Evolutionary conservation across 2,113 vertebrate genomes (phyloP).

Genomic region (Erythrocercus mccallii): DNA sequence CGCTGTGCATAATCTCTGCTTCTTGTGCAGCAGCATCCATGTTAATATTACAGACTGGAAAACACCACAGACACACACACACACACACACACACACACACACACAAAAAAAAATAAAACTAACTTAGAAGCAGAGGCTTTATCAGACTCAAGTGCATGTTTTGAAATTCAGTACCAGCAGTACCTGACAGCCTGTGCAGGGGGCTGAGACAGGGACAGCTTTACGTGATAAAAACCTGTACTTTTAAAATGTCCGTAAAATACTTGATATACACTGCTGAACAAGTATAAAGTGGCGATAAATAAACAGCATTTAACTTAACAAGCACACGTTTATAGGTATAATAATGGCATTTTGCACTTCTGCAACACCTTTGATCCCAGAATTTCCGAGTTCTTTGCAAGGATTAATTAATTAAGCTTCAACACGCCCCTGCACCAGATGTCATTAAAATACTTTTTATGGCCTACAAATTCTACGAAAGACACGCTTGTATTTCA

Average conservation of each 20-base stretch:
- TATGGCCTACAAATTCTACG: background rate
- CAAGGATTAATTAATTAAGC: slow-evolving; percentile 54
- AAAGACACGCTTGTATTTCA: slow-evolving; percentile 10
- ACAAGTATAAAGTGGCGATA: background rate
- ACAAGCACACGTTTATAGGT: slow-evolving; percentile 23
- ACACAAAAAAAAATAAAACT: background rate
- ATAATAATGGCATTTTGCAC: slow-evolving; percentile 42
- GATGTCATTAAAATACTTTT: slow-evolving; percentile 33
- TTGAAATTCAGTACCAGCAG: background rate
- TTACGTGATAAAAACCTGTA: background rate
- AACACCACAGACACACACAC: background rate
- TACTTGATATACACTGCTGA: background rate
- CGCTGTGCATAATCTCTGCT: background rate
- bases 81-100: too few species aligned
- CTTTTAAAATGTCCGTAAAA: background rate
- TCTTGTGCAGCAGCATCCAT: background rate
- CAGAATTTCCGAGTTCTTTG: background rate
- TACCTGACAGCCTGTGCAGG: background rate
- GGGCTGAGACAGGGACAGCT: background rate
- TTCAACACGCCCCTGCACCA: background rate
- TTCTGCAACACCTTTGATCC: slow-evolving; percentile 54
- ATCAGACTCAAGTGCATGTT: background rate
- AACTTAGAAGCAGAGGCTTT: background rate
- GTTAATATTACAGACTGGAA: background rate
- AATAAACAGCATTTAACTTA: slow-evolving; percentile 45